Base-by-base conservation (phyloP, 2,888 invertebrate genomes). In the Saturnia japonica region DNA sequence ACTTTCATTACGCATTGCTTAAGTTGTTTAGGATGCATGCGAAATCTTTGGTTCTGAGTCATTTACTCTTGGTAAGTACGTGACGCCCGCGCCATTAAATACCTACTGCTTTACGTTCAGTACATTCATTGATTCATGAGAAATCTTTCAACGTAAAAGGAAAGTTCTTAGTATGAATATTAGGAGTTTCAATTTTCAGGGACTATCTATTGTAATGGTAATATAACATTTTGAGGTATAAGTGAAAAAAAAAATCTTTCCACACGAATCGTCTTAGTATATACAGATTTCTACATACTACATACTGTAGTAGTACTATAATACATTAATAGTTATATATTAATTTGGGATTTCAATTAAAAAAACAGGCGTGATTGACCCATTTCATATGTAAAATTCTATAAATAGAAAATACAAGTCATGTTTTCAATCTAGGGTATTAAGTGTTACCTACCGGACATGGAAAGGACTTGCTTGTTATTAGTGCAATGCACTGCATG, bases 401-500 rank as follows among this genome's bases (percentile, higher is more conserved):
- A 57, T 19, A 57, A 57, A 57, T 3, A 40, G n/a, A 19, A 1
- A 64, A 1, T 64, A 22, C 16, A 22, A 19, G 43, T 69, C 19
- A 47, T 51, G 28, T 68, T 40, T 40, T 64, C 11, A 62, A 62
- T 45, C 43, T 77, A 64, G 64, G 76, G 34, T n/a, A 51, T 14
- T 40, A 9, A 80, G 76, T 80, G 85, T 86, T 88, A 83, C 84
- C 78, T 86, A 85, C 85, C 91, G 91, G 91, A 91, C 86, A 84
- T 90, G 84, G 82, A 89, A 89, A 88, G 85, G 87, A 86, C 84
- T 88, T 81, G 83, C 70, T 81, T 87, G 85, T 88, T 89, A 88
- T 85, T 91, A 89, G 91, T 91, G 90, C 91, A 91, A 91, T 91
- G 92, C 91, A 91, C 92, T 90, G 90, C 82, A 89, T 91, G 91